A percentile compares a stretch with the other conserved stretches of the same genome.
Evolutionary conservation across 2,888 invertebrate species (phyloP).

Genomic region (Pseudococcus longispinus): DNA sequence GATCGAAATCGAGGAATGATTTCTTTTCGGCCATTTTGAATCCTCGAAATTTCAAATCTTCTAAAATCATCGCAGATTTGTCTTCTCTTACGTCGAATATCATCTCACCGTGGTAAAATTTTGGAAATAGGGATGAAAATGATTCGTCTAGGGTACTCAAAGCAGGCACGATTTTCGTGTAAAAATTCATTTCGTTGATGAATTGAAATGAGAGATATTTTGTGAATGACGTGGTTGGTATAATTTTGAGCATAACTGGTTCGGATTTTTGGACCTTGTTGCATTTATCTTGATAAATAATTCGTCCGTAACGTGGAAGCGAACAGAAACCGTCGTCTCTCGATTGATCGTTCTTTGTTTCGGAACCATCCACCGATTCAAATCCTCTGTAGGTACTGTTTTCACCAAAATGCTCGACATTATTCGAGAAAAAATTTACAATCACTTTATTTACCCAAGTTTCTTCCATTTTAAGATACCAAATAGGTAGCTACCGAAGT

Average conservation of each 20-base stretch:
- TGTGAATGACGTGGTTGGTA: neutral
- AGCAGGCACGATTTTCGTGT: neutral
- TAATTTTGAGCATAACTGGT: neutral
- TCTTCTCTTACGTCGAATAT: neutral
- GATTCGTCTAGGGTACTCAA: neutral
- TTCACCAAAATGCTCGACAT: neutral
- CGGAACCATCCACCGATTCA: neutral
- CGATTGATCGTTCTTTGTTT: neutral
- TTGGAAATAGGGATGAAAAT: constrained; percentile 13
- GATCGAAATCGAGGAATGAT: constrained; percentile 46
- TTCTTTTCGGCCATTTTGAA: neutral
- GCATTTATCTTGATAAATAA: neutral
- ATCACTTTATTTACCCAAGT: neutral
- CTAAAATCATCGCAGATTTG: neutral
- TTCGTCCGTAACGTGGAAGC: neutral
- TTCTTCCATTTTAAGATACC: neutral
- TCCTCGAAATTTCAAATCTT: neutral
- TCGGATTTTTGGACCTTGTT: neutral
- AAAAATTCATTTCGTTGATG: constrained; percentile 8
- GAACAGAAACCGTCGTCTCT: neutral
- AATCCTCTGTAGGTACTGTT: neutral
- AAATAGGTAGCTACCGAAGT: neutral
- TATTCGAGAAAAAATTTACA: neutral
- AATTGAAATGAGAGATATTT: neutral
- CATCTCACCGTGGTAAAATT: constrained; percentile 30